These are phyloP conservation scores for Drosophila pandora DNA, from an alignment of 1,140 invertebrate genomes.

Conservation along the genomic window DNA sequence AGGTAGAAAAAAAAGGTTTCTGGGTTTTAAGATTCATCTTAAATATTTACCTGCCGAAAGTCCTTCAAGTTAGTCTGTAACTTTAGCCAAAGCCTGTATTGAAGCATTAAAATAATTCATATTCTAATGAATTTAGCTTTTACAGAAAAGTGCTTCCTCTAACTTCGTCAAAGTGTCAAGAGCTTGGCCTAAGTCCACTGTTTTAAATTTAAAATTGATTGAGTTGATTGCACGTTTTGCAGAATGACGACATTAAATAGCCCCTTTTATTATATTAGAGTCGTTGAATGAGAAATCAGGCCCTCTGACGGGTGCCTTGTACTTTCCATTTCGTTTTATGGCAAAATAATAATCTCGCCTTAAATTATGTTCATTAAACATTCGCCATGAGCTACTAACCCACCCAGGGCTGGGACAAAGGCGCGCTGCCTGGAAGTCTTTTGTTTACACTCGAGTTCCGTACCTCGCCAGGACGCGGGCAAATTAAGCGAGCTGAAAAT, in stretches of 20 bases:
- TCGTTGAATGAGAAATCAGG: constrained; percentile 40
- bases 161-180: neutral
- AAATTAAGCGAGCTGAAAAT: constrained; percentile 82
- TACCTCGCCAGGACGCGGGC: constrained; percentile 39
- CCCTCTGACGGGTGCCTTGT: constrained; percentile 11
- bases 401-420: constrained; percentile 30
- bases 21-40: no score
- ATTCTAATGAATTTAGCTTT: no score
- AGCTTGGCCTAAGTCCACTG: neutral
- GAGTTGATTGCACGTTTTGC: neutral
- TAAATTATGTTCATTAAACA: constrained; percentile 82
- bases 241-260: neutral
- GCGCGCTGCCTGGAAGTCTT: constrained; percentile 65
- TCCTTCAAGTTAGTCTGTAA: no score
- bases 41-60: no score
- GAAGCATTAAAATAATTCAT: no score
- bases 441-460: constrained; percentile 65
- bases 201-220: neutral
- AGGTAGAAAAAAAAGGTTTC: no score
- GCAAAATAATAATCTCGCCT: constrained; percentile 72
- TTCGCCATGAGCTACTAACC: constrained; percentile 60
- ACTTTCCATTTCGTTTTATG: constrained; percentile 76
- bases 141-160: neutral
- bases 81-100: no score
- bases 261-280: neutral